Evolutionary conservation across 2,888 invertebrate genomes (phyloP).

Genomic region (Lysandra bellargus): DNA sequence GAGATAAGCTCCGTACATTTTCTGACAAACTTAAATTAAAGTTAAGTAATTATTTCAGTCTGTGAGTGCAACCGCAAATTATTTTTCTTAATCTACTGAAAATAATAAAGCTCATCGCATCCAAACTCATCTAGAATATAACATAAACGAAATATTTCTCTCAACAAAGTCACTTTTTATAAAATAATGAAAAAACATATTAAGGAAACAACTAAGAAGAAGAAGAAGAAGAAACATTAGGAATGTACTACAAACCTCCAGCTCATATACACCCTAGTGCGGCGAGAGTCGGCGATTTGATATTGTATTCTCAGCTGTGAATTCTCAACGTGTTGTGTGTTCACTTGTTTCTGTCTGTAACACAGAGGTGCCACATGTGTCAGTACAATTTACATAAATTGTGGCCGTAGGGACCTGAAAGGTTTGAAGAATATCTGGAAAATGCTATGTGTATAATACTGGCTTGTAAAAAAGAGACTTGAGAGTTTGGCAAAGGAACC

Average conservation of each 20-base stretch:
- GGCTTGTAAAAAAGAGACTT: not conserved
- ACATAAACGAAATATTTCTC: too few species aligned
- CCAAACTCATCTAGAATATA: too few species aligned
- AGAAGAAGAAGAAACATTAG: too few species aligned
- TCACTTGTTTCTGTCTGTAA: not conserved
- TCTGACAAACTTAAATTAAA: too few species aligned
- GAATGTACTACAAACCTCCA: not conserved
- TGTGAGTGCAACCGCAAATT: too few species aligned
- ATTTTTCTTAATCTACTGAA: too few species aligned
- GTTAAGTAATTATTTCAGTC: too few species aligned
- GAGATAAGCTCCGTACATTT: too few species aligned
- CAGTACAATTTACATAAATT: not conserved
- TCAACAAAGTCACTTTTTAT: too few species aligned
- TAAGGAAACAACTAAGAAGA: too few species aligned
- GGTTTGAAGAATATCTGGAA: not conserved
- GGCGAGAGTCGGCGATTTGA: constrained; percentile 15
- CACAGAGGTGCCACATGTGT: not conserved
- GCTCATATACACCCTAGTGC: not conserved
- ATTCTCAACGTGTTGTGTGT: constrained; percentile 12
- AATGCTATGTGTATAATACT: not conserved
- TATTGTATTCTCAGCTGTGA: constrained; percentile 19
- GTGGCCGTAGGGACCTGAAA: not conserved
- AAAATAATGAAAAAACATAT: too few species aligned
- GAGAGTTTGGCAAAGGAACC: not conserved
- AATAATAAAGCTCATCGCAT: too few species aligned